A percentile compares a stretch with the other conserved stretches of the same genome.
These are phyloP conservation scores for Melanotaenia duboulayi DNA, from an alignment of 2,113 vertebrate species.

Conservation along the genomic window DNA sequence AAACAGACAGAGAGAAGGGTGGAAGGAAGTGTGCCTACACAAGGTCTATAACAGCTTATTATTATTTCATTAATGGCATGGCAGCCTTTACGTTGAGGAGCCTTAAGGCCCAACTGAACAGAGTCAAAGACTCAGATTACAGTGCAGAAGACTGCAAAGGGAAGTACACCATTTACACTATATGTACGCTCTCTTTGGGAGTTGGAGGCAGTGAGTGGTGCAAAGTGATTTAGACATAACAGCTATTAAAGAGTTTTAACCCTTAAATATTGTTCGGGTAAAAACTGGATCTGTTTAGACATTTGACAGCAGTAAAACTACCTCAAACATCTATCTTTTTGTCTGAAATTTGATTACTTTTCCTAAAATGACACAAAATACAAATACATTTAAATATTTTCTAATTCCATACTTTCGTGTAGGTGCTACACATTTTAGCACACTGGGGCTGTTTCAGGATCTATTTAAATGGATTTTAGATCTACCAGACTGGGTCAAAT, in stretches of 20 bases:
- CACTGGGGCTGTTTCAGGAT: no score
- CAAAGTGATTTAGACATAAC: constrained; percentile 31
- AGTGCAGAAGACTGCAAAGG: constrained; percentile 1
- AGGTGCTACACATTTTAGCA: no score
- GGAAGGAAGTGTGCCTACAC: constrained; percentile 1
- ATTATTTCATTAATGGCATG: constrained; percentile 57
- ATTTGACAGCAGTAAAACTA: constrained; percentile 18
- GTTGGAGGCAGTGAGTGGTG: constrained; percentile 24
- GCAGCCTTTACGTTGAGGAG: constrained; percentile 47
- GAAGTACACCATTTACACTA: constrained; percentile 23
- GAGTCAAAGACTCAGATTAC: constrained; percentile 54
- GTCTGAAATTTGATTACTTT: no score
- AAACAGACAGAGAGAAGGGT: not conserved
- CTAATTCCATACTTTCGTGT: no score
- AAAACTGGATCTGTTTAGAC: no score
- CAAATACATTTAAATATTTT: no score
- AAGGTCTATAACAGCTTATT: constrained; percentile 47
- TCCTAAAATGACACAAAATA: no score
- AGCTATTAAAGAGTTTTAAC: constrained; percentile 43
- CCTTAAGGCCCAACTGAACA: constrained; percentile 36
- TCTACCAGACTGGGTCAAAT: no score
- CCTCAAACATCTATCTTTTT: no score
- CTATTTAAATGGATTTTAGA: no score
- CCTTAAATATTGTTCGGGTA: no score
- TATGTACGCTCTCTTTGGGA: constrained; percentile 9